Base-by-base conservation (phyloP, 2,888 invertebrate genomes). In the Magallana nippona region DNA sequence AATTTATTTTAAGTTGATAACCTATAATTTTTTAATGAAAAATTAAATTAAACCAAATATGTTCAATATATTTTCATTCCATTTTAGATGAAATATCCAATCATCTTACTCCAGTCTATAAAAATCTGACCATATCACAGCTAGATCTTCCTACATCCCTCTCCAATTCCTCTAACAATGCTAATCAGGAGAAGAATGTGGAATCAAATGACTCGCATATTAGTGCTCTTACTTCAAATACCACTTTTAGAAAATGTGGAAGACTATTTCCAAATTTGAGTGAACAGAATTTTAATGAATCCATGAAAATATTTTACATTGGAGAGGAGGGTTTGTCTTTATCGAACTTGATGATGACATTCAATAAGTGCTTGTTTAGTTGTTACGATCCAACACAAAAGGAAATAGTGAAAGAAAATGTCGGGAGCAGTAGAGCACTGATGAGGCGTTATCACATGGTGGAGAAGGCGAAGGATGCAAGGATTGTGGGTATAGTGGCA, bases 391-490 rank as follows among this genome's bases (percentile, higher is more conserved):
- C 95, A 2, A 79, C 82, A 15, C 89, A 85, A 2, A 87, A 87
- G 71, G 77, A 79, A 1, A 87, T 86, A 19, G 82, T 90, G 22
- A 88, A 87, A 22, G 71, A 90, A 63, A 90, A 92, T 84, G 91
- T 94, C 32, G 17, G 79, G 79, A 79, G 79, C 57, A 95, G 95
- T 83, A 95, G 95, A 86, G 96, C 96, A 94, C 95, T 98, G 82
- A 97, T 96, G 93, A 96, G 97, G 84, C 96, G 98, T 85, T 96
- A 97, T 85, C 98, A 96, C 93, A 95, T 98, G 82, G 96, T 98
- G 55, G 99, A 99, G 95, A 97, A 97, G 93, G 96, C 98, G 87
- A 98, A 97, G 94, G 98, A 99, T 95, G 97, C 98, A 0, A 95
- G 96, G 88, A 96, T 96, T 8, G 95, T 98, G 60, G 99, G 98